A percentile compares a stretch with the other conserved stretches of the same genome.
phyloP scores from a whole-genome alignment of 2,888 invertebrate species.

The Caenorhabditis panamensis region DNA sequence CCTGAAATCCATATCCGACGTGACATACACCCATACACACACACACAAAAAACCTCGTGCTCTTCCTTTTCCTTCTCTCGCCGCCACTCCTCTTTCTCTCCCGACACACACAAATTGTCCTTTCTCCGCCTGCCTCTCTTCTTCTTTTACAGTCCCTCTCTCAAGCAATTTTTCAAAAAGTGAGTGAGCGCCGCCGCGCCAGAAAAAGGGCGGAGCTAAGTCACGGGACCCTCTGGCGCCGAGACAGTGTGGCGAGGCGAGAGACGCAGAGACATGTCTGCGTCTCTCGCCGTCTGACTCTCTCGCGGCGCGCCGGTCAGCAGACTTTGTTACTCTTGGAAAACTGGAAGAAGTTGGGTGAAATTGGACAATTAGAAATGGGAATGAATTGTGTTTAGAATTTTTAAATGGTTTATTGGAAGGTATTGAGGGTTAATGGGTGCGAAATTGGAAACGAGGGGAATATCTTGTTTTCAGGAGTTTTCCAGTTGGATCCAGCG shows the following conservation, averaged over 20 bases:
- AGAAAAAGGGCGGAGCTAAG: not conserved
- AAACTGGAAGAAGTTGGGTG: not conserved
- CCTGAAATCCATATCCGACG: slow-evolving; percentile 8
- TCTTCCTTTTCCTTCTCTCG: not conserved
- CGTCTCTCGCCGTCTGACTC: not conserved
- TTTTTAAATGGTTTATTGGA: not conserved
- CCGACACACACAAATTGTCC: not conserved
- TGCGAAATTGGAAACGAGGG: not conserved
- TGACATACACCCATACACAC: not conserved
- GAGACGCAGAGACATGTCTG: not conserved
- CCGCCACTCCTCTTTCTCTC: not conserved
- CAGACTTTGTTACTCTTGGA: not conserved
- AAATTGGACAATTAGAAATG: slow-evolving; percentile 4
- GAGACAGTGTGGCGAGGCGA: not conserved
- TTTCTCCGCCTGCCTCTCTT: slow-evolving; percentile 1
- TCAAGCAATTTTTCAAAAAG: slow-evolving; percentile 2
- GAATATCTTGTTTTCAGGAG: too few species aligned
- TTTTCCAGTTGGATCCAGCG: too few species aligned
- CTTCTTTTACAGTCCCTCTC: not conserved
- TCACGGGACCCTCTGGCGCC: slow-evolving; percentile 1
- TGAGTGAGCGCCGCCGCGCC: not conserved
- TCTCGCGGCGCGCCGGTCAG: not conserved
- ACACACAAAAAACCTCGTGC: slow-evolving; percentile 15
- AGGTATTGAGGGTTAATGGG: too few species aligned
- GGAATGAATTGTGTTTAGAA: not conserved